Percentiles rank a stretch among this genome's conserved stretches.
These are phyloP conservation scores for Agriotes lineatus DNA, from an alignment of 2,888 invertebrate species.

Conservation along the genomic window DNA sequence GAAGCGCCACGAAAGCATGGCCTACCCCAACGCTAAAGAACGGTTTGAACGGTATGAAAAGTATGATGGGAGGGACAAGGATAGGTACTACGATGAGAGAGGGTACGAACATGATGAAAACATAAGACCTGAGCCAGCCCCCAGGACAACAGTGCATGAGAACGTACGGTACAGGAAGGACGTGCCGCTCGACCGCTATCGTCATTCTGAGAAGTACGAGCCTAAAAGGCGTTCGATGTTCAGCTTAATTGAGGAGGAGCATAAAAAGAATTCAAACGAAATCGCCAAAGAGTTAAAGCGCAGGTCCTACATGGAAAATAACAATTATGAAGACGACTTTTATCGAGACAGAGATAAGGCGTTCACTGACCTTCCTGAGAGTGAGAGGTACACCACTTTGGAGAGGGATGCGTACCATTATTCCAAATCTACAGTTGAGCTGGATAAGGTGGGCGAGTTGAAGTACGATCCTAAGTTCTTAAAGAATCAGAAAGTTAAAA, in stretches of 20 bases:
- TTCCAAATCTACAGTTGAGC: constrained; percentile 58
- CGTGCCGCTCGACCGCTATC: constrained; percentile 54
- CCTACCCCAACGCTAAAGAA: constrained; percentile 40
- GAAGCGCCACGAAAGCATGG: constrained; percentile 56
- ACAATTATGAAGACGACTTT: constrained; percentile 52
- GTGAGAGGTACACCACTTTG: constrained; percentile 65
- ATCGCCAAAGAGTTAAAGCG: constrained; percentile 67
- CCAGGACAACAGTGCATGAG: constrained; percentile 52
- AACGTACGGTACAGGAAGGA: constrained; percentile 56
- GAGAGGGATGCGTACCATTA: constrained; percentile 63
- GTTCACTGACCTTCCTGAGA: constrained; percentile 69
- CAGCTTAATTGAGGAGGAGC: constrained; percentile 66
- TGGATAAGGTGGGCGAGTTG: constrained; percentile 56
- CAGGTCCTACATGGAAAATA: constrained; percentile 65
- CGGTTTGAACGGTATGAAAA: constrained; percentile 42
- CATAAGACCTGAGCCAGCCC: constrained; percentile 58
- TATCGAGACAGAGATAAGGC: constrained; percentile 46
- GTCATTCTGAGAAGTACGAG: constrained; percentile 59
- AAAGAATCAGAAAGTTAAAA: constrained; percentile 58
- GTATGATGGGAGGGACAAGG: constrained; percentile 48
- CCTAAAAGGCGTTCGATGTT: constrained; percentile 65
- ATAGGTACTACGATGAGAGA: constrained; percentile 53
- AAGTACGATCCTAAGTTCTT: constrained; percentile 57
- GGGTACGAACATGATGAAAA: constrained; percentile 34
- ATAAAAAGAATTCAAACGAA: constrained; percentile 65